A percentile compares a stretch with the other conserved stretches of the same genome.
Evolutionary conservation across 2,113 vertebrate genomes (phyloP).

Genomic region (Agapornis roseicollis): DNA sequence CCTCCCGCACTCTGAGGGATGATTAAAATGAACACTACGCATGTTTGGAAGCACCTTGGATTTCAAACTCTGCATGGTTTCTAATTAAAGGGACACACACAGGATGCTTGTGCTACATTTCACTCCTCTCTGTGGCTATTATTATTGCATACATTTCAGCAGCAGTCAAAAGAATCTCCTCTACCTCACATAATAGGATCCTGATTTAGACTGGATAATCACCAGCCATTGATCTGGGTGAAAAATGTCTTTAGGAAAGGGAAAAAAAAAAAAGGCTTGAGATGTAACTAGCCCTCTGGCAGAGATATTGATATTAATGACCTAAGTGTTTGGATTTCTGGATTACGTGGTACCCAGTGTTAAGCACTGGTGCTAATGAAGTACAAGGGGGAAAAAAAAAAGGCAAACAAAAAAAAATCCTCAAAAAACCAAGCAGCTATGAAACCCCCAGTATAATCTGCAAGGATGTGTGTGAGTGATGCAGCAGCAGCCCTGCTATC

Average conservation of each 20-base stretch:
- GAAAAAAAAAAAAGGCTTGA: not conserved
- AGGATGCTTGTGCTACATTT: conserved; percentile 36
- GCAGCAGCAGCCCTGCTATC: not conserved
- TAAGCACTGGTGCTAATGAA: not conserved
- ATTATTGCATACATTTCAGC: conserved; percentile 40
- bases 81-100: conserved; percentile 57
- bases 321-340: conserved; percentile 7
- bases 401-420: not conserved
- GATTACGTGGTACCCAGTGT: not conserved
- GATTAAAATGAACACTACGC: conserved; percentile 48
- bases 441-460: not conserved
- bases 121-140: conserved; percentile 18
- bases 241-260: conserved; percentile 36
- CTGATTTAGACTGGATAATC: conserved; percentile 43
- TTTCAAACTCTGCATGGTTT: conserved; percentile 53
- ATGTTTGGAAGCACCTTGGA: conserved; percentile 41
- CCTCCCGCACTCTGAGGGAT: conserved; percentile 31
- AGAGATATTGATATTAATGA: not conserved
- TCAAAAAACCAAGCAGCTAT: not conserved
- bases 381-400: not conserved
- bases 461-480: not conserved
- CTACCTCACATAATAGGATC: conserved; percentile 17
- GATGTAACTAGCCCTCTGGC: not conserved
- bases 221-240: conserved; percentile 2
- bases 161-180: conserved; percentile 33